A percentile compares a stretch with the other conserved stretches of the same genome.
These are phyloP conservation scores for Aptenodytes forsteri DNA, from an alignment of 2,113 vertebrate species.

Conservation along the genomic window DNA sequence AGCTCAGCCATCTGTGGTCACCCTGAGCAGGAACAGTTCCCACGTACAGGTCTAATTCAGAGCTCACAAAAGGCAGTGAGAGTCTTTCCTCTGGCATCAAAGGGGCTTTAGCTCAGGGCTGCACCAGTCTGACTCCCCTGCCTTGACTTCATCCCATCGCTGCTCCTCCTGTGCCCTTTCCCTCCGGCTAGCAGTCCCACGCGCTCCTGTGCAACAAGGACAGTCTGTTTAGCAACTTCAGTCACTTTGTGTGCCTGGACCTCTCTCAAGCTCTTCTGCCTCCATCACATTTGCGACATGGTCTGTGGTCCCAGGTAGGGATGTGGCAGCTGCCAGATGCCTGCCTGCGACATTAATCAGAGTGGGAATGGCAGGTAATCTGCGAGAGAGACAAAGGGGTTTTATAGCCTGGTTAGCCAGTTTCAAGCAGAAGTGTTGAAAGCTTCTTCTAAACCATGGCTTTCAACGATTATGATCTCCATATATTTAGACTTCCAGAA, in stretches of 20 bases:
- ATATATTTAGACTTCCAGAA: neutral
- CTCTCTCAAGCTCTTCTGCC: neutral
- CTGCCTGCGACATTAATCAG: neutral
- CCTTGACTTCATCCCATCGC: neutral
- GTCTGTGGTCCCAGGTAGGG: neutral
- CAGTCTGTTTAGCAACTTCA: too few relatives aligned
- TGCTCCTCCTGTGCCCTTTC: neutral
- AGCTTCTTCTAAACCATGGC: neutral
- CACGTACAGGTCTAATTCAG: neutral
- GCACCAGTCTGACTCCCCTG: too few relatives aligned
- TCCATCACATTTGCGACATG: rapidly evolving
- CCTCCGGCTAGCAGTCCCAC: neutral
- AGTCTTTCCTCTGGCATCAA: neutral
- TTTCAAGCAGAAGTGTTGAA: neutral
- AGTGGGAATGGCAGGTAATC: neutral
- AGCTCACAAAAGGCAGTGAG: neutral
- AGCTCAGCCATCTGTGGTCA: neutral
- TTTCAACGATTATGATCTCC: neutral
- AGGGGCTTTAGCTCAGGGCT: neutral
- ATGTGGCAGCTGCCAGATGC: neutral
- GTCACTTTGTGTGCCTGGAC: neutral
- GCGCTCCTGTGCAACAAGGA: neutral
- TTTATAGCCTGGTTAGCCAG: neutral
- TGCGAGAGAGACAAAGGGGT: neutral
- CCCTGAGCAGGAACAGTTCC: neutral